Base-by-base conservation (phyloP, 2,888 invertebrate species). In the Cheiracanthium punctorium region DNA sequence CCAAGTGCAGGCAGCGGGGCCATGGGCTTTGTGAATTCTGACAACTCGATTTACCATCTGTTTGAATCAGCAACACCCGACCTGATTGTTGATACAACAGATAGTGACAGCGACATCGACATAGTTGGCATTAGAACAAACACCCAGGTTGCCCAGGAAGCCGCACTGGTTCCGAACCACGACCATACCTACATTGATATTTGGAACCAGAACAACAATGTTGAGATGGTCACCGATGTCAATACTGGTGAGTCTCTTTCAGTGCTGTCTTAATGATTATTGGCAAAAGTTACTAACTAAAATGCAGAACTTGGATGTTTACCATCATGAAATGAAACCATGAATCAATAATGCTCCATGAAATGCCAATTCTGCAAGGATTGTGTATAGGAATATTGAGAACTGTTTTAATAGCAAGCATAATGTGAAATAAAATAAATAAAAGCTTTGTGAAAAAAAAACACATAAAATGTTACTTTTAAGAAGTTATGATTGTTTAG, bases 81-180 rank as follows among this genome's bases (percentile, higher is more conserved):
- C 43, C 33, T 88, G n/a, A 88, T 88, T 43, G 82, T 88, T 20
- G 88, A 88, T 58, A 80, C 84, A 10, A 82, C 88, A n/a, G 88
- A 88, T 48, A 84, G 84, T 76, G 88, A 88, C 77, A 88, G 88
- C 76, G 88, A 88, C 43, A 88, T 88, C 33, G 88, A 88, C 67
- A 88, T 88, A 67, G 80, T 88, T n/a, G 80, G 88, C 48, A 33
- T 88, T 64, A 79, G 87, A 65, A 80, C 87, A 74, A 85, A 85
- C 41, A 58, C 75, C 64, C 80, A 80, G 32, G n/a, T n/a, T n/a
- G 48, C 85, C 8, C 71, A 65, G 14, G 85, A 86, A 29, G 73
- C 67, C 73, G 70, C 75, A 43, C 43, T 80, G 20, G 82, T 82
- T 43, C 70, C 81, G 28, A 81, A 82, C 30, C 87, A 87, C 73